Evolutionary conservation across 2,888 invertebrate species (phyloP).

Genomic region (Melinopterus prodromus): DNA sequence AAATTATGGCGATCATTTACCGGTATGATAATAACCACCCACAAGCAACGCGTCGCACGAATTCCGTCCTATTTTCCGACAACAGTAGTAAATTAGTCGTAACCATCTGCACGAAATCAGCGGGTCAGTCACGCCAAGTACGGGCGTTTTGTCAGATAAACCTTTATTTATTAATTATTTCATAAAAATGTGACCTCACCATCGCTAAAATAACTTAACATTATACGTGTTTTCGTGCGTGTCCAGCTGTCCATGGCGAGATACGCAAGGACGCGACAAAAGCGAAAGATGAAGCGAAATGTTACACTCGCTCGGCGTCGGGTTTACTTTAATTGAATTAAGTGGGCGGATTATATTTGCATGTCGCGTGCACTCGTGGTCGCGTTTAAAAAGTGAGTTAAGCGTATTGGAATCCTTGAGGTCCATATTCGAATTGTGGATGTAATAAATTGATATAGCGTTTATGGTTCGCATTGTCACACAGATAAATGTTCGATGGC

Average conservation of each 20-base stretch:
- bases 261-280: neutral
- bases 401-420: conserved; percentile 4
- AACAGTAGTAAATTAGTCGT: neutral
- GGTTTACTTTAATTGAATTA: neutral
- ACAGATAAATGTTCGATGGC: neutral
- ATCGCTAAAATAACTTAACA: neutral
- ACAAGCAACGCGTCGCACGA: neutral
- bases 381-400: neutral
- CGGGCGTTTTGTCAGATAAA: neutral
- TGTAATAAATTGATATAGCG: neutral
- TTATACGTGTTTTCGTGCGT: neutral
- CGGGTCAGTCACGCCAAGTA: neutral
- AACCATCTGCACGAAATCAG: neutral
- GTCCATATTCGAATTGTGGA: neutral
- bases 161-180: neutral
- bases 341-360: neutral
- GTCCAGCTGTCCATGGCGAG: neutral
- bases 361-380: neutral
- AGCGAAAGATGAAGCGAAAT: conserved; percentile 4
- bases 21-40: neutral
- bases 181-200: neutral
- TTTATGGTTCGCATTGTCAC: neutral
- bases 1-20: neutral
- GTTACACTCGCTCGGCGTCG: neutral
- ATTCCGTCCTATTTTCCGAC: neutral